Conservation (phyloP, 2,797 vertebrate species). For the Eulemur albifrons region DNA sequence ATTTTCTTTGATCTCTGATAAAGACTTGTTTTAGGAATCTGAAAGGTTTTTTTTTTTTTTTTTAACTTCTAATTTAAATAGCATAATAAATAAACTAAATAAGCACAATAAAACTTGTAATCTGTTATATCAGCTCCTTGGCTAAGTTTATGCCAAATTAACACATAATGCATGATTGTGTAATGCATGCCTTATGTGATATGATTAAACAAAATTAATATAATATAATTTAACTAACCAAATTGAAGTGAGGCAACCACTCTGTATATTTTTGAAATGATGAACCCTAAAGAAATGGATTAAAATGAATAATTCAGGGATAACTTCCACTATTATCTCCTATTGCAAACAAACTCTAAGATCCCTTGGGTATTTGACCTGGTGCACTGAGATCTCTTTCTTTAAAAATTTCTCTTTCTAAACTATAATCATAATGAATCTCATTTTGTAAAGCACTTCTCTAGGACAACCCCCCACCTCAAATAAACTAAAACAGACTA, state of each 20-base stretch:
- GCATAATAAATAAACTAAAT: neutral
- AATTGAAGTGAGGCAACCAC: neutral
- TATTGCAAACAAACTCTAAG: neutral
- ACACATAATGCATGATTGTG: neutral
- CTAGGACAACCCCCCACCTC: neutral
- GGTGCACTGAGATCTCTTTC: neutral
- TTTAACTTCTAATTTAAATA: neutral
- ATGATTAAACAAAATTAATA: neutral
- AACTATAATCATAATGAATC: neutral
- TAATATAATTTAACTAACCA: neutral
- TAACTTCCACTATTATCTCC: neutral
- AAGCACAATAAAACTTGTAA: neutral
- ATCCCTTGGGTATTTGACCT: neutral
- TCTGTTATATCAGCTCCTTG: neutral
- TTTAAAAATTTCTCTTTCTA: neutral
- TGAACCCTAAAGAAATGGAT: neutral
- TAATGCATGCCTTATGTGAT: neutral
- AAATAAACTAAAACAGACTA: neutral
- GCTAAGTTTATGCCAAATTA: neutral
- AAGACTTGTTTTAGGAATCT: neutral
- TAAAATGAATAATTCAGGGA: neutral
- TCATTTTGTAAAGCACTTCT: neutral
- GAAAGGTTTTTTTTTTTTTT: neutral
- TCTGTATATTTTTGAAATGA: neutral
- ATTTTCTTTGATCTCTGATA: slow-evolving; percentile 42